These are phyloP conservation scores for Pherbina coryleti DNA, from an alignment of 2,888 invertebrate genomes.

Conservation along the genomic window DNA sequence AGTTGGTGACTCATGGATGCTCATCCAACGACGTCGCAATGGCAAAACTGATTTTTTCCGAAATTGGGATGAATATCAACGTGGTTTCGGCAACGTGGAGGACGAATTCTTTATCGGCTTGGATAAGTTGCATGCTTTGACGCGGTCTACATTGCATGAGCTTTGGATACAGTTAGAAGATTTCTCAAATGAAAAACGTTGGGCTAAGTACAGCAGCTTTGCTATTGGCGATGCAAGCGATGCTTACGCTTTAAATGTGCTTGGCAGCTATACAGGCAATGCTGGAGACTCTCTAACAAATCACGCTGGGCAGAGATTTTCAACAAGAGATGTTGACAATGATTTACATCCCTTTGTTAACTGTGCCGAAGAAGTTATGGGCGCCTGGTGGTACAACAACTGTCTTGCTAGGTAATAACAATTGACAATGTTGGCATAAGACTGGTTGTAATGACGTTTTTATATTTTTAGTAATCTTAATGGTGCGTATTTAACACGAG, in stretches of 20 bases:
- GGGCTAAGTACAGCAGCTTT: slow-evolving; percentile 74
- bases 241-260: slow-evolving; percentile 74
- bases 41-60: slow-evolving; percentile 71
- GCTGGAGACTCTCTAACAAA: slow-evolving; percentile 76
- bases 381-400: slow-evolving; percentile 79
- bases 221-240: slow-evolving; percentile 75
- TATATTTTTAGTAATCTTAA: too few species aligned
- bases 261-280: slow-evolving; percentile 74
- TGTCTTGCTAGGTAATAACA: slow-evolving; percentile 73
- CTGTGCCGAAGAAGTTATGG: slow-evolving; percentile 75
- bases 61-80: slow-evolving; percentile 72
- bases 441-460: too few species aligned
- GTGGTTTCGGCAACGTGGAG: slow-evolving; percentile 76
- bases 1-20: slow-evolving; percentile 74
- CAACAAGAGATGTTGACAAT: slow-evolving; percentile 75
- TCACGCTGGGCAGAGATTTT: slow-evolving; percentile 77
- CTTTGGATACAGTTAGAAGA: slow-evolving; percentile 75
- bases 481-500: too few species aligned
- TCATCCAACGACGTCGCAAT: slow-evolving; percentile 75
- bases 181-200: slow-evolving; percentile 71
- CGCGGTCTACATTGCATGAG: slow-evolving; percentile 67
- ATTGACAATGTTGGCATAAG: neutral
- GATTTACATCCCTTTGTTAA: slow-evolving; percentile 76
- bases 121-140: slow-evolving; percentile 73
- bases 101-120: slow-evolving; percentile 78